Base-by-base conservation (phyloP, 2,888 invertebrate genomes). In the Acrobasis suavella region DNA sequence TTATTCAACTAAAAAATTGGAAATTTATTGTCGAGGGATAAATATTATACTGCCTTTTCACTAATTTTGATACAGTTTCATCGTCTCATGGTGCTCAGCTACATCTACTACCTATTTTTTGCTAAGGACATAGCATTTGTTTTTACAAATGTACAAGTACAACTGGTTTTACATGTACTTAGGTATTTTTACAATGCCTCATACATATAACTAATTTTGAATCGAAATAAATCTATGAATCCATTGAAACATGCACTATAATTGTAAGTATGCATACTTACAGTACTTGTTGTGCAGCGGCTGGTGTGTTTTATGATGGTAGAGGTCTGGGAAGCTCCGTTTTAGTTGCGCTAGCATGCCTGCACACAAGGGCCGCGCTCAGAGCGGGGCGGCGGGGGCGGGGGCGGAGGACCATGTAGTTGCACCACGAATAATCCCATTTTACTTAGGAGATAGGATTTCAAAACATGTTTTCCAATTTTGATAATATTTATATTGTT, bases 311-410 rank as follows among this genome's bases (percentile, higher is more conserved):
- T 95, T 95, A 91, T 92, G 92, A 92, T 95, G 95, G 92, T 96
- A 95, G 89, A 96, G 95, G 93, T 96, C 96, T 87, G 96, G 96
- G 93, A 96, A 95, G 94, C 96, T 96, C 94, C 96, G 94, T 95
- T 96, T 96, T 93, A 96, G 95, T 93, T 96, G 96, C 93, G 95
- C 95, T 94, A 96, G 95, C 96, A 96, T 96, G 95, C 96, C 96
- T 96, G 95, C 94, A 95, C 91, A 92, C 92, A 91, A 91, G 91
- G 91, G 91, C 90, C 87, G 91, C 91, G 91, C 91, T 91, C 89
- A 91, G 91, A 89, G 90, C 89, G 80, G 78, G 81, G 77, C 76
- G 72, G 92, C 75, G 73, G 77, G 75, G 75, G 74, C 72, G 77
- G 72, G 75, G 76, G 92, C 78, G 73, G 78, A 75, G 76, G 76